Evolutionary conservation across 2,888 invertebrate genomes (phyloP).

Genomic region (Noctua janthina): DNA sequence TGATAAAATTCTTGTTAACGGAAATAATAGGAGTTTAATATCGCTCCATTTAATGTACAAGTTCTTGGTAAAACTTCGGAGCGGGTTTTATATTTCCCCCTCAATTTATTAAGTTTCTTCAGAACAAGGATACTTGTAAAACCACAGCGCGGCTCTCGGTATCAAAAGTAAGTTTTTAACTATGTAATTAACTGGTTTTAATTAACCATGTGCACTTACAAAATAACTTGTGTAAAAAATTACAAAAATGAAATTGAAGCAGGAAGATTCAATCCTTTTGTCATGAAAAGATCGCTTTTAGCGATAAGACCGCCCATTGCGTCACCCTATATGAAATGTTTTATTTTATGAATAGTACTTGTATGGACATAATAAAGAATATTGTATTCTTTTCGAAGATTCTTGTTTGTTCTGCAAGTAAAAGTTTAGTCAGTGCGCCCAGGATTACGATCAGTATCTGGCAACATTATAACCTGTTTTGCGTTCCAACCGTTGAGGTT

Average conservation of each 20-base stretch:
- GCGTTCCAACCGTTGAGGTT: background rate
- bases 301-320: too few species aligned
- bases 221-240: background rate
- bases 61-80: conserved; percentile 10
- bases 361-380: too few species aligned
- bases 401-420: too few species aligned
- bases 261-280: background rate
- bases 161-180: conserved; percentile 7
- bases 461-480: background rate
- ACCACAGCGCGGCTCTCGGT: background rate
- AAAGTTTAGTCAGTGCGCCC: background rate
- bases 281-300: too few species aligned
- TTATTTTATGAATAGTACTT: too few species aligned
- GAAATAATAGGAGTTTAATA: background rate
- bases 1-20: background rate
- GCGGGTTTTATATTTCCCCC: conserved; percentile 3
- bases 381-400: too few species aligned
- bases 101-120: conserved; percentile 2
- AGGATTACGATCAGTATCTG: too few species aligned
- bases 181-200: background rate
- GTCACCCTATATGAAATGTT: too few species aligned
- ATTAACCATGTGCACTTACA: background rate
- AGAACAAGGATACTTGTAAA: conserved; percentile 4
- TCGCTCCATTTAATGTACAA: background rate
- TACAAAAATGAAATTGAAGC: background rate